These are phyloP conservation scores for Vidua chalybeata DNA, from an alignment of 2,113 vertebrate species.

Conservation along the genomic window DNA sequence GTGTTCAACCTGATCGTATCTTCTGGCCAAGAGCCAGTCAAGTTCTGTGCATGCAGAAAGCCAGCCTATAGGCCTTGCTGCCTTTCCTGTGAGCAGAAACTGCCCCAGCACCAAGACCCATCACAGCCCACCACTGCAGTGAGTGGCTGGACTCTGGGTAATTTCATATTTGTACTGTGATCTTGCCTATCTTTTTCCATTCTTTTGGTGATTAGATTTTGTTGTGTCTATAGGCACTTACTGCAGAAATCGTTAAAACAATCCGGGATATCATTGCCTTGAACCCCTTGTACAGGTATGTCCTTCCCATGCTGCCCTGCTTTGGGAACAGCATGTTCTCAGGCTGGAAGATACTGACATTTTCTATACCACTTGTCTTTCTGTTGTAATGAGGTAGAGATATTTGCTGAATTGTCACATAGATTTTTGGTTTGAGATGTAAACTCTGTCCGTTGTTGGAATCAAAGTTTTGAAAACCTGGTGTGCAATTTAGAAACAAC, in stretches of 20 bases:
- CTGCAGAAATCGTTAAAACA: slow-evolving; percentile 98
- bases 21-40: not conserved
- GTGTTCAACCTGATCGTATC: rapidly evolving
- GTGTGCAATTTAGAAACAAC: not conserved
- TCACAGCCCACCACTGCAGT: no score
- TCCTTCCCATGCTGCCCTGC: not conserved
- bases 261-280: slow-evolving; percentile 97
- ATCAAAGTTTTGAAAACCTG: not conserved
- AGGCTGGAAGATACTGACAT: not conserved
- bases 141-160: not conserved
- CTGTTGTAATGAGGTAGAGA: not conserved
- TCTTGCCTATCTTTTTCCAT: not conserved
- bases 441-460: not conserved
- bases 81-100: not conserved
- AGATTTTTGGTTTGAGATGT: not conserved
- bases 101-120: not conserved
- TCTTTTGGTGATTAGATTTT: not conserved
- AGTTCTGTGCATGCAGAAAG: not conserved
- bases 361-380: not conserved
- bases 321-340: not conserved
- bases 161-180: not conserved
- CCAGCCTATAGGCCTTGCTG: not conserved
- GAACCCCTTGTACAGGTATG: slow-evolving; percentile 93
- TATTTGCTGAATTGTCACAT: not conserved
- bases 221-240: slow-evolving; percentile 82